These are phyloP conservation scores for Tricholauxania praeusta DNA, from an alignment of 2,888 invertebrate genomes.

Conservation along the genomic window DNA sequence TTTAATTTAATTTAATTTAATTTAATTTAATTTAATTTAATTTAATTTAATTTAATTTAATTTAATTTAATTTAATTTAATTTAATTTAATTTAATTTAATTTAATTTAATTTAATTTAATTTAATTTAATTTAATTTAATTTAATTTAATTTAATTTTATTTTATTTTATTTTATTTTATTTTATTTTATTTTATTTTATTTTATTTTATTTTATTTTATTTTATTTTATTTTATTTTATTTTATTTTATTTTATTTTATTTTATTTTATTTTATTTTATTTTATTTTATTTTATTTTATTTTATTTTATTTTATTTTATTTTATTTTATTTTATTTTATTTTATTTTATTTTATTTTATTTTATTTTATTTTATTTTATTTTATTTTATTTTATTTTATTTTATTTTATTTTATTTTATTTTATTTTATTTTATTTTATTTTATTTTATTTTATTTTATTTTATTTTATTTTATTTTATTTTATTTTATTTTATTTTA, in stretches of 20 bases:
- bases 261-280: not conserved
- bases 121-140: not conserved
- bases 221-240: not conserved
- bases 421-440: constrained; percentile 13
- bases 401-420: not conserved
- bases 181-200: constrained; percentile 5
- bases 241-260: not conserved
- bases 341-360: not conserved
- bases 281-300: not conserved
- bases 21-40: not conserved
- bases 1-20: not conserved
- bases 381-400: not conserved
- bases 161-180: not conserved
- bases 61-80: not conserved
- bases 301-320: not conserved
- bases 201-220: not conserved
- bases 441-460: not conserved
- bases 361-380: not conserved
- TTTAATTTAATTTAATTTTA: not conserved
- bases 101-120: not conserved
- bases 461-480: not conserved
- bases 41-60: not conserved
- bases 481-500: not conserved
- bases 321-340: not conserved
- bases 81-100: not conserved